These are phyloP conservation scores for Perizoma flavofasciatum DNA, from an alignment of 2,888 invertebrate genomes.

Conservation along the genomic window DNA sequence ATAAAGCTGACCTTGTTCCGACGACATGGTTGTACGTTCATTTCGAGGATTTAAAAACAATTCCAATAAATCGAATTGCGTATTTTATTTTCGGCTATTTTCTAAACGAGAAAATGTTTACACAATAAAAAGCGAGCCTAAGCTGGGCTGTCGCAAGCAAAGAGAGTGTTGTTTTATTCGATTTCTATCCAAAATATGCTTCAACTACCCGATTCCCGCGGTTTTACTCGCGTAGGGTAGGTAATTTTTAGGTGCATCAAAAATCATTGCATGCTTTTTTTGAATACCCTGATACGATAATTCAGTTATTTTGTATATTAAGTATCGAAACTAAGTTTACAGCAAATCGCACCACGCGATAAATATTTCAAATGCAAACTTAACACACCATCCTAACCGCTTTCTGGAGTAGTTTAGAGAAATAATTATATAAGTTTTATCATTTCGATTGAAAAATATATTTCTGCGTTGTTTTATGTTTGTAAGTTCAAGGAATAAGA, in stretches of 20 bases:
- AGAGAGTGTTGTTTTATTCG: conserved; percentile 36
- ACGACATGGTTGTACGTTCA: neutral
- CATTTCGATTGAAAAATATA: too few species aligned
- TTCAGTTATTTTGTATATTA: too few species aligned
- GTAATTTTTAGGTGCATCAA: too few species aligned
- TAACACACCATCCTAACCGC: neutral
- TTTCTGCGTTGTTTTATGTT: too few species aligned
- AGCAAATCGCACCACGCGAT: conserved; percentile 26
- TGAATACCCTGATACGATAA: too few species aligned
- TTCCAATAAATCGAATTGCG: conserved; percentile 23
- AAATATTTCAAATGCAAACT: conserved; percentile 11
- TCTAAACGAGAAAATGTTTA: conserved; percentile 31
- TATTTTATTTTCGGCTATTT: conserved; percentile 20
- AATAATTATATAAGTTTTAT: too few species aligned
- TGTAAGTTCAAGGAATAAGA: too few species aligned
- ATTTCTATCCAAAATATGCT: conserved; percentile 37
- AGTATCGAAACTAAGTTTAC: too few species aligned
- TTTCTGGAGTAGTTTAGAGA: too few species aligned
- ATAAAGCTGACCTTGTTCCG: too few species aligned
- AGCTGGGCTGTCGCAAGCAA: conserved; percentile 35
- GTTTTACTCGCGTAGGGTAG: too few species aligned
- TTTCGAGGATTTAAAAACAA: conserved; percentile 17
- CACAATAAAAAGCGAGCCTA: conserved; percentile 32
- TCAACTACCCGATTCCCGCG: conserved; percentile 5
- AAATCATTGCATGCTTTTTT: too few species aligned